Conservation (phyloP, 23 tunicate species). For the Styela clava region DNA sequence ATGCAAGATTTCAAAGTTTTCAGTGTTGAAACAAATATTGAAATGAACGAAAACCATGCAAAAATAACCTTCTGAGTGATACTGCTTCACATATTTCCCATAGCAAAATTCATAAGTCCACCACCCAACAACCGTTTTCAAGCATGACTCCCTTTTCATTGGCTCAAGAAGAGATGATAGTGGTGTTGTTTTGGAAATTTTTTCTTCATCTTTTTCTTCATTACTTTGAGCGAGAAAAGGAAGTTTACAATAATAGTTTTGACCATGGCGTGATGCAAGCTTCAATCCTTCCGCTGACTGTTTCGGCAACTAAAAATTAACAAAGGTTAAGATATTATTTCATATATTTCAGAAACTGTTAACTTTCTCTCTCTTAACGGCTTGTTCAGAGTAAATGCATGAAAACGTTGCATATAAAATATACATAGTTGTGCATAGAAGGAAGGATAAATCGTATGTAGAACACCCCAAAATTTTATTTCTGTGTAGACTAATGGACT, state of each 20-base stretch:
- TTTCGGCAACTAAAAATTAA: background rate
- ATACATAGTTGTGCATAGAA: no score
- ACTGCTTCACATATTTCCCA: slow-evolving; percentile 42
- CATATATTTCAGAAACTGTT: no score
- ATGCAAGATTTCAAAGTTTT: no score
- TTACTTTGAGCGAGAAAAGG: slow-evolving; percentile 27
- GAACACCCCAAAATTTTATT: no score
- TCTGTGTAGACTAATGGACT: no score
- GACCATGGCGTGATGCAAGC: slow-evolving; percentile 74
- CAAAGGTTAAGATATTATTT: no score
- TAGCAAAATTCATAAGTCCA: slow-evolving; percentile 85
- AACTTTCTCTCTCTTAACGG: no score
- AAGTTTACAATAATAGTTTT: slow-evolving; percentile 59
- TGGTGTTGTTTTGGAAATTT: slow-evolving; percentile 40
- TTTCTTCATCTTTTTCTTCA: slow-evolving; percentile 41
- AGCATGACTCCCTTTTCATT: slow-evolving; percentile 29
- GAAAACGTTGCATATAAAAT: no score
- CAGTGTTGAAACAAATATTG: no score
- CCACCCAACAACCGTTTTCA: slow-evolving; percentile 71
- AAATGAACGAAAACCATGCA: no score
- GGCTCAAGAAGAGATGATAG: slow-evolving; percentile 43
- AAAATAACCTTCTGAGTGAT: slow-evolving; percentile 58
- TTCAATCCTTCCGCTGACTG: slow-evolving; percentile 39
- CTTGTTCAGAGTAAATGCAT: no score
- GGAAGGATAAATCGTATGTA: no score